Conservation (phyloP, 2,888 invertebrate species). For the Exephanes ischioxanthus region DNA sequence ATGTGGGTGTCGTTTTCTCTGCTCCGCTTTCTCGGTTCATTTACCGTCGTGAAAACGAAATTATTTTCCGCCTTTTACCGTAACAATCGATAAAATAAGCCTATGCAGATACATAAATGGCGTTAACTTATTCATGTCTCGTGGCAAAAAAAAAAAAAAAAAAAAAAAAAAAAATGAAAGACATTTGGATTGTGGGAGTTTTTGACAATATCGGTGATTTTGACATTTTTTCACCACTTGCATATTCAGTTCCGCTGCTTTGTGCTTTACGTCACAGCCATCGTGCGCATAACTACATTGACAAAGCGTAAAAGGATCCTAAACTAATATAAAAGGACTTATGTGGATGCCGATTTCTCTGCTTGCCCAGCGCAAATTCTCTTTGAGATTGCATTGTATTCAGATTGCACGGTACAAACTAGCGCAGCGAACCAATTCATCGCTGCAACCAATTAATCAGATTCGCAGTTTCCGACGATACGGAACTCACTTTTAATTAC, state of each 20-base stretch:
- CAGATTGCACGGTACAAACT: not conserved
- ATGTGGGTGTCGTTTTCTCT: not conserved
- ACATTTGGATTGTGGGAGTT: no score
- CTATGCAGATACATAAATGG: no score
- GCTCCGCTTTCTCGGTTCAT: not conserved
- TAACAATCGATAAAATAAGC: no score
- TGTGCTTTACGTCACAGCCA: not conserved
- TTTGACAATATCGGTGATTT: not conserved
- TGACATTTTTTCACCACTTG: not conserved
- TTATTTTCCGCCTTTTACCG: not conserved
- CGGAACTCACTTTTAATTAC: not conserved
- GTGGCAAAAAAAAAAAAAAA: no score
- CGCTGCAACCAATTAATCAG: not conserved
- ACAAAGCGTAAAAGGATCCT: not conserved
- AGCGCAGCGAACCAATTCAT: not conserved
- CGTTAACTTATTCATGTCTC: no score
- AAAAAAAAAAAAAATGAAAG: no score
- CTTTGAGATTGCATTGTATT: conserved; percentile 6
- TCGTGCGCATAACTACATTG: not conserved
- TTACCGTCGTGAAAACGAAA: not conserved
- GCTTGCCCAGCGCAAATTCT: not conserved
- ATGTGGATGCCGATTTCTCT: not conserved
- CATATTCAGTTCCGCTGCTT: not conserved
- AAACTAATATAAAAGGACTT: not conserved
- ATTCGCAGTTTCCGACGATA: not conserved